Conservation (phyloP, 2,888 invertebrate species). For the Eilema depressum region DNA sequence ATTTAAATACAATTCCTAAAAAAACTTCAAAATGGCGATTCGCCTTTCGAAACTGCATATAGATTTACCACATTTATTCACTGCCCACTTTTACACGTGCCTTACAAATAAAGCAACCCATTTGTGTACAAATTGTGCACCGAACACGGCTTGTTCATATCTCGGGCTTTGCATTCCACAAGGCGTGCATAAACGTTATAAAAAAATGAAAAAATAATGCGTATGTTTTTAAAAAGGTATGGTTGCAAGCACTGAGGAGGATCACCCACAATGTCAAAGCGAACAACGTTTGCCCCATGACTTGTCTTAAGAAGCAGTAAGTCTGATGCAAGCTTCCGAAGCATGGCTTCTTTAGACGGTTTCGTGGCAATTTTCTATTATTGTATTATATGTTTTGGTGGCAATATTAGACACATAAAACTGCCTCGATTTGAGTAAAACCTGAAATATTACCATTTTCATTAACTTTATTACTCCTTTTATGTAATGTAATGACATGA, state of each 20-base stretch:
- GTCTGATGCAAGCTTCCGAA: constrained; percentile 76
- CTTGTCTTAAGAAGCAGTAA: constrained; percentile 99
- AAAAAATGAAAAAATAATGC: background rate
- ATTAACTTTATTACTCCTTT: background rate
- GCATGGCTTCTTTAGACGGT: constrained; percentile 60
- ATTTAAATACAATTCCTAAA: background rate
- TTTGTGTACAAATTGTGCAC: background rate
- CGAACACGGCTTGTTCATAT: background rate
- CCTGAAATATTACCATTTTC: background rate
- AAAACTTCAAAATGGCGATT: background rate
- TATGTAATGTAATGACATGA: background rate
- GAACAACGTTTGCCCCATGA: constrained; percentile 99
- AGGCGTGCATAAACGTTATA: background rate
- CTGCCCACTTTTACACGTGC: background rate
- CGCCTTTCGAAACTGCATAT: background rate
- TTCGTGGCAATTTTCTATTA: constrained; percentile 34
- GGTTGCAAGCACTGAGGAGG: constrained; percentile 97
- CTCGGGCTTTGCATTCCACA: background rate
- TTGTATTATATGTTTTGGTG: constrained; percentile 38
- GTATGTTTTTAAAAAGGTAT: constrained; percentile 89
- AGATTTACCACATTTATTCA: background rate
- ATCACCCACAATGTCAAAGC: constrained; percentile 99
- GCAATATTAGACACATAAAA: constrained; percentile 24
- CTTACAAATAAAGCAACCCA: background rate
- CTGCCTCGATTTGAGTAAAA: constrained; percentile 16